A percentile compares a stretch with the other conserved stretches of the same genome.
Conservation (phyloP, 2,888 invertebrate species). For the Rhopalosiphum nymphaeae region DNA sequence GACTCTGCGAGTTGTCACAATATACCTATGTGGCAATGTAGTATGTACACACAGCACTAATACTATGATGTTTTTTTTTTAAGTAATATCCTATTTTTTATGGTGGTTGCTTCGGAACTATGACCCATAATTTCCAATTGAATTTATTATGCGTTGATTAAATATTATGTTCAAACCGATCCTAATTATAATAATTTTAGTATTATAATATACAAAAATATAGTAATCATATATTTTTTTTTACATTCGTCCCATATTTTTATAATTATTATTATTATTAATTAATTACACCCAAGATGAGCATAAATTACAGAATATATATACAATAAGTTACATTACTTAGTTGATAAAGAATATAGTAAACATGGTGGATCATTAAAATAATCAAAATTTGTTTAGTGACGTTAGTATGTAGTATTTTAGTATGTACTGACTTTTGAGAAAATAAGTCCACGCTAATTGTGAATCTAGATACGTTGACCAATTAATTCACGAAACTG, state of each 20-base stretch:
- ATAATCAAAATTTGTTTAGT: not conserved
- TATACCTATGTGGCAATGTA: not conserved
- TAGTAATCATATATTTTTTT: not conserved
- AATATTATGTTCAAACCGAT: not conserved
- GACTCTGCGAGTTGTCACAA: not conserved
- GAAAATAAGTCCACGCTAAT: not conserved
- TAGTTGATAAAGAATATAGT: too few relatives aligned
- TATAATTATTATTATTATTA: too few relatives aligned
- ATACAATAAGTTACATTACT: too few relatives aligned
- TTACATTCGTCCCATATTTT: not conserved
- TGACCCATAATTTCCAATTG: not conserved
- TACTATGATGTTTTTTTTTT: not conserved
- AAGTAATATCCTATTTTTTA: not conserved
- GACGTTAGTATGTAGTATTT: not conserved
- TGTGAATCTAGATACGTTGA: not conserved
- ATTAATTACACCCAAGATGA: too few relatives aligned
- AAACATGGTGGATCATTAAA: too few relatives aligned
- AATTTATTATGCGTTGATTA: not conserved
- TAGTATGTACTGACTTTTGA: not conserved
- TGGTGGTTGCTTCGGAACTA: not conserved
- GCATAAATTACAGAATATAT: too few relatives aligned
- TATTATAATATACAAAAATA: not conserved
- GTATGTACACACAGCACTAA: not conserved
- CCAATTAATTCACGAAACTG: not conserved
- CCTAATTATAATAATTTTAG: not conserved